These are phyloP conservation scores for Dicrostonyx torquatus DNA, from an alignment of 2,797 vertebrate species.

Conservation along the genomic window DNA sequence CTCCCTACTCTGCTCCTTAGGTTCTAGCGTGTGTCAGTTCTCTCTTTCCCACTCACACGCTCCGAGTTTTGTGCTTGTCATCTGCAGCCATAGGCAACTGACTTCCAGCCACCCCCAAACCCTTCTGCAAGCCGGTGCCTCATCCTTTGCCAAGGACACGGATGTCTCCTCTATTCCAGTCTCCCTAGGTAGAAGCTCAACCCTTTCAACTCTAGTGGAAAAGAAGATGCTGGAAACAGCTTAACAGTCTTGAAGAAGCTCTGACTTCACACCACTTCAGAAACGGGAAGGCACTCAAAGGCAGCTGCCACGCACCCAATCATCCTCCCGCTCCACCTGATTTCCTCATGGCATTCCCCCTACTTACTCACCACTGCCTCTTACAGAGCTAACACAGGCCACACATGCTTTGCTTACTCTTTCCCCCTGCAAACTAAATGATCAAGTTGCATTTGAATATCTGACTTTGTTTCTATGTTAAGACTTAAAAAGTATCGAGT, in stretches of 20 bases:
- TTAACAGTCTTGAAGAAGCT: background rate
- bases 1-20: background rate
- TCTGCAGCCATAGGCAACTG: background rate
- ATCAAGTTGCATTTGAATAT: slow-evolving; percentile 33
- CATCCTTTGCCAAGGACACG: background rate
- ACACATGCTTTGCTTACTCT: background rate
- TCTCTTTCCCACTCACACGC: background rate
- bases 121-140: background rate
- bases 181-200: background rate
- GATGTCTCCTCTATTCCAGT: background rate
- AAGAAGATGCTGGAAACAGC: background rate
- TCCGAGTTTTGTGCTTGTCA: background rate
- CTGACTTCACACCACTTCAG: background rate
- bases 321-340: background rate
- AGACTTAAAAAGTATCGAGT: slow-evolving; percentile 59
- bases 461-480: slow-evolving; percentile 20
- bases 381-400: background rate
- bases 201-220: background rate
- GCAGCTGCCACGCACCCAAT: background rate
- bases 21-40: background rate
- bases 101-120: background rate
- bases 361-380: background rate
- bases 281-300: background rate
- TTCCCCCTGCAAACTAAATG: background rate
- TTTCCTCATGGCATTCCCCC: background rate